Evolutionary conservation across 2,888 invertebrate genomes (phyloP).

Genomic region (Cryptocheilus praepositus): DNA sequence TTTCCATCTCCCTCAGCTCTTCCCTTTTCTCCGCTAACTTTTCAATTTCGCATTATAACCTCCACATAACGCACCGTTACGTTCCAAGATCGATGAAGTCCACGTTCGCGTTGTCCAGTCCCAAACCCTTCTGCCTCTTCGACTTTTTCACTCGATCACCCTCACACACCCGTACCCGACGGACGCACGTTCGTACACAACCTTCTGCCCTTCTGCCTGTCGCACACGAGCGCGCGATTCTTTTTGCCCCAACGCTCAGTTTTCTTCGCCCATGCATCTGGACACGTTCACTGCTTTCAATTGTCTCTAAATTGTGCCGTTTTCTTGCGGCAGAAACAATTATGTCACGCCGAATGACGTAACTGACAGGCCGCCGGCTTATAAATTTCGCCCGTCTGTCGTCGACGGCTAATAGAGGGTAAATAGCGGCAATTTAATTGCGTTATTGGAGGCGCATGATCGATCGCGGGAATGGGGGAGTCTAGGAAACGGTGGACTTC

Average conservation of each 20-base stretch:
- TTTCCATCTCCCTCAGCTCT: slow-evolving; percentile 22
- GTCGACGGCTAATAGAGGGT: neutral
- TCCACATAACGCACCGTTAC: slow-evolving; percentile 3
- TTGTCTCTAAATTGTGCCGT: slow-evolving; percentile 45
- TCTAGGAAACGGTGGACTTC: no score
- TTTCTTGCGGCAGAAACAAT: slow-evolving; percentile 43
- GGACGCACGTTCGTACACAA: no score
- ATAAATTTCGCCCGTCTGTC: neutral
- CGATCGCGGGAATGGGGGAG: no score
- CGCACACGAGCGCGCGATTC: no score
- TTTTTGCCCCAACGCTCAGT: no score
- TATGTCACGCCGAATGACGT: slow-evolving; percentile 38
- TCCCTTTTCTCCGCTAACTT: neutral
- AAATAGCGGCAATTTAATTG: neutral
- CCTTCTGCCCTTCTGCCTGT: no score
- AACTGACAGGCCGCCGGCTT: slow-evolving; percentile 25
- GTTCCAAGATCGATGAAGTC: slow-evolving; percentile 25
- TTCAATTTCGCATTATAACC: slow-evolving; percentile 4
- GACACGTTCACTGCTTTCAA: slow-evolving; percentile 34
- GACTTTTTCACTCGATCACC: neutral
- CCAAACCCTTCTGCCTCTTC: slow-evolving; percentile 8
- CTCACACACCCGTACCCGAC: no score
- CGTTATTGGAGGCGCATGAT: no score
- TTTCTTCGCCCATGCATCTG: neutral
- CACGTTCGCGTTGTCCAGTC: slow-evolving; percentile 11